Evolutionary conservation across 1,140 invertebrate species (phyloP), one percentile per base, ranked within the genome.

Genomic region (Psilanteris sp.): DNA sequence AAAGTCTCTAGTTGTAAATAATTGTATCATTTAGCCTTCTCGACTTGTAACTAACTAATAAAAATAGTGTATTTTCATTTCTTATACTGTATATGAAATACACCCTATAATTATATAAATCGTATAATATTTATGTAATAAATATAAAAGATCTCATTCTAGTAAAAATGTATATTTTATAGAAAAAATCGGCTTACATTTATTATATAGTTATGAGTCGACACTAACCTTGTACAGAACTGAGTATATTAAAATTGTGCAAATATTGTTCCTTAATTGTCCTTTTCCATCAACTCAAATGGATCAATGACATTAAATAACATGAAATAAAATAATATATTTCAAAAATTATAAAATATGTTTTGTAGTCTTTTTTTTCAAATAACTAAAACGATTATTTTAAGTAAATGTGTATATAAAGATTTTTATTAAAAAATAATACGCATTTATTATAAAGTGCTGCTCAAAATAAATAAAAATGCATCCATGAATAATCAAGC

Each of bases 401-500:
- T 44, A 52, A 54, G 26, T 54, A 66, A 66, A 64, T 52, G 46
- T 64, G 46, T 52, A 64, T 62, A 50, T 64, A 29, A 67, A 67
- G 62, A 55, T 22, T 55, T 67, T 66, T 46, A 37, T 55, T 67
- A 39, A 36, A 67, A 67, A 67, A 67, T 67, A 67, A 67, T 67
- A 55, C 55, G 55, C 62, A 67, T 26, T 34, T 34, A 20, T 55
- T 55, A 48, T 46, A 48, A 37, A 48, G 24, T 46, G 26, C 8
- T 67, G 32, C 29, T 55, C 39, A 54, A 55, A 54, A 66, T 66
- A 66, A 66, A 66, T 66, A 54, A 43, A 66, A 67, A 67, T 67
- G 48, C 62, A 67, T 50, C 62, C 48, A 67, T 37, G 11, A 39
- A 20, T 29, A 10, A 5, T 80, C 41, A 80, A 80, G 78, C 77